A percentile compares a stretch with the other conserved stretches of the same genome.
Conservation (phyloP, 2,888 invertebrate species). For the Phortica magna region DNA sequence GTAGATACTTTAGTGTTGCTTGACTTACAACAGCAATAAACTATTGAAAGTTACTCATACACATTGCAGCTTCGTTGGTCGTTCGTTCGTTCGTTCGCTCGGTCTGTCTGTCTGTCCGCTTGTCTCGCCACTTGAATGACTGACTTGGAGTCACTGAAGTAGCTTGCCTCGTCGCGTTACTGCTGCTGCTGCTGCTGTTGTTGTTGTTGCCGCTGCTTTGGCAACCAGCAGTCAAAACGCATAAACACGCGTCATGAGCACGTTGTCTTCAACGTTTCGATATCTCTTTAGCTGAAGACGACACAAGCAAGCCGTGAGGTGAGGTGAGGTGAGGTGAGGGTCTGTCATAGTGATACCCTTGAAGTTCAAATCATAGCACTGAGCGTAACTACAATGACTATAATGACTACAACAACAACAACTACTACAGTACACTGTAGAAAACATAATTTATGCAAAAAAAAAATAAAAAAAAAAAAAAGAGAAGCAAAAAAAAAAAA, state of each 20-base stretch:
- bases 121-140: neutral
- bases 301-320: neutral
- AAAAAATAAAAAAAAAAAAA: neutral
- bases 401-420: neutral
- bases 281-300: constrained; percentile 11
- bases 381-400: neutral
- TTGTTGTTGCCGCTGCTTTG: neutral
- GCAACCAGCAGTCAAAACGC: neutral
- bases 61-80: neutral
- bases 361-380: constrained; percentile 12
- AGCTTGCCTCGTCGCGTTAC: neutral
- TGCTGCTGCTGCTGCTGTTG: neutral
- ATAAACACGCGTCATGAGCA: constrained; percentile 37
- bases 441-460: constrained; percentile 23
- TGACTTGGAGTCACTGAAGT: neutral
- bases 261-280: constrained; percentile 2
- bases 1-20: too few species aligned
- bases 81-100: too few species aligned
- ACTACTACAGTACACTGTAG: neutral
- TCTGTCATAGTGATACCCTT: neutral
- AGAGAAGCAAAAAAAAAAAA: neutral
- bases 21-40: neutral
- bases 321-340: neutral
- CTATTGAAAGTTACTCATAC: neutral
- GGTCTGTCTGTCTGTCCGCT: neutral